phyloP scores from a whole-genome alignment of 2,888 invertebrate genomes.

The Acanthosepion esculentum region DNA sequence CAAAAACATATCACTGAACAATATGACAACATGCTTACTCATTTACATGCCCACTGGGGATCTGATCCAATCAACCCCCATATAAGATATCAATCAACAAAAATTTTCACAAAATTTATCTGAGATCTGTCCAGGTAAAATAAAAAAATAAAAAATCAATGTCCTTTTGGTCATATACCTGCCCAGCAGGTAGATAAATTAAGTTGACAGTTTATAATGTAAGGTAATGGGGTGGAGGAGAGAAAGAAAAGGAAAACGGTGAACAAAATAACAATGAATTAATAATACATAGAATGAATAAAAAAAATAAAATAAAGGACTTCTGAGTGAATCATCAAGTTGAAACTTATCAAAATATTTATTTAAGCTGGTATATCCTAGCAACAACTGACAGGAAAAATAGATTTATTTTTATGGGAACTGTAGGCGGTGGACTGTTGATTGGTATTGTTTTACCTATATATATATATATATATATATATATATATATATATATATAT shows the following conservation, averaged over 20 bases:
- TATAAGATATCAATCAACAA: neutral
- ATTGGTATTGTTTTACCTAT: neutral
- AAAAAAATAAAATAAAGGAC: neutral
- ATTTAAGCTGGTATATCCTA: slow-evolving; percentile 14
- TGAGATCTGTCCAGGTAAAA: neutral
- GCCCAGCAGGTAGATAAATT: neutral
- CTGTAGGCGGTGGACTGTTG: slow-evolving; percentile 4
- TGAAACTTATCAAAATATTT: slow-evolving; percentile 33
- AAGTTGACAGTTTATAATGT: neutral
- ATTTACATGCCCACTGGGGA: neutral
- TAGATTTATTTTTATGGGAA: slow-evolving; percentile 8
- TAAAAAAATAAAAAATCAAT: neutral
- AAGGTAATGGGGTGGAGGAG: neutral
- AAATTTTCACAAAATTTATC: neutral
- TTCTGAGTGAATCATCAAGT: slow-evolving; percentile 18
- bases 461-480: neutral
- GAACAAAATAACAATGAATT: neutral
- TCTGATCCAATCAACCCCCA: neutral
- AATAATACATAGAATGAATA: neutral
- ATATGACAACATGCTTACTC: neutral
- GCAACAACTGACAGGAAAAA: neutral
- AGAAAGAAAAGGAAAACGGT: neutral
- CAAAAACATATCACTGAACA: neutral
- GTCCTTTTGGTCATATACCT: neutral
- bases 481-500: neutral